A percentile compares a stretch with the other conserved stretches of the same genome.
Conservation (phyloP, 2,797 vertebrate species). For the Protonibea diacanthus region DNA sequence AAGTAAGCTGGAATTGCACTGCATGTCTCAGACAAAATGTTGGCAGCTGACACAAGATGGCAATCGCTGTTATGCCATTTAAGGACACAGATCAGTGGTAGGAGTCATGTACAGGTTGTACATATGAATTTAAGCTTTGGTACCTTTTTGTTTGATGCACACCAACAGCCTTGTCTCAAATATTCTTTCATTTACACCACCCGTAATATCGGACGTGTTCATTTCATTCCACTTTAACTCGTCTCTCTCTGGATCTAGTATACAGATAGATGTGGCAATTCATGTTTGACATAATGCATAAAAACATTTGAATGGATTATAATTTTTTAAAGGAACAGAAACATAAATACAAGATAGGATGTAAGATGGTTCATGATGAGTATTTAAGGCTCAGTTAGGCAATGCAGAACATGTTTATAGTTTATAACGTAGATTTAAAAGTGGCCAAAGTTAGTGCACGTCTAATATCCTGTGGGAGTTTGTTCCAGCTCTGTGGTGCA, state of each 20-base stretch:
- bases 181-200: neutral
- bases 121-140: neutral
- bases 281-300: too few species aligned
- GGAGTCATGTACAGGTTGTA: neutral
- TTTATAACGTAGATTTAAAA: neutral
- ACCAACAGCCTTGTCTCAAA: neutral
- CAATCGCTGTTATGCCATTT: constrained; percentile 22
- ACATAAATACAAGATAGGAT: neutral
- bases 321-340: neutral
- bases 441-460: neutral
- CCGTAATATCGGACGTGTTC: neutral
- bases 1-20: constrained; percentile 22
- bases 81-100: neutral
- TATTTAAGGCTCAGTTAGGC: neutral
- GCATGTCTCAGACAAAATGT: constrained; percentile 22
- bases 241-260: too few species aligned
- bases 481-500: neutral
- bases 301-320: neutral
- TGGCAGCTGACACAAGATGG: constrained; percentile 48
- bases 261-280: neutral
- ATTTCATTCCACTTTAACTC: neutral
- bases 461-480: neutral
- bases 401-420: neutral
- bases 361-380: neutral
- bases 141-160: neutral